Base-by-base conservation (phyloP, 2,113 vertebrate species). In the Vombatus ursinus region DNA sequence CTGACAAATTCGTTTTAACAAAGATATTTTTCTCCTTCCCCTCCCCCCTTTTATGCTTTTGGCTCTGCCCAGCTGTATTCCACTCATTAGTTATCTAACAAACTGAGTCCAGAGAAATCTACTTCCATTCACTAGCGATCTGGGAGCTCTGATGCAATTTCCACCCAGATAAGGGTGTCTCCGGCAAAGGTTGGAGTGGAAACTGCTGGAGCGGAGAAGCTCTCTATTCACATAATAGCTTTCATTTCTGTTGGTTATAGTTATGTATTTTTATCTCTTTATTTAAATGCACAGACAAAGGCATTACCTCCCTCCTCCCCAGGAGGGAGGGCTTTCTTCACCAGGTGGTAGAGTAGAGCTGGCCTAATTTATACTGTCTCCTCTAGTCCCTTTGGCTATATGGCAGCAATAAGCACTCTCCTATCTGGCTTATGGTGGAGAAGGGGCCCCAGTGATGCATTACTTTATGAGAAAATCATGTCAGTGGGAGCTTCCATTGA, bases 1-100 rank as follows among this genome's bases (percentile, higher is more conserved):
- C 97, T 95, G 96, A 98, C 97, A 97, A 97, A 98, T 98, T 98
- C 98, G 97, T 98, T 98, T 98, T 98, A 98, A 99, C 99, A 99
- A 99, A 99, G 99, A 99, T 99, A 97, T 96, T 77, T 98, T 53
- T 97, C 96, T 95, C 61, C 50, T 14, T 95, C 96, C 95, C 0
- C 22, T 93, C 50, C 49, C 61, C 23, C 12, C 25, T 14, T 19
- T 37, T 37, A 37, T 47, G 92, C 93, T 97, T 94, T 96, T 92
- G 97, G 95, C 97, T 95, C 95, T 97, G 98, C 97, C 97, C 93
- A 52, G 77, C 98, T 98, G 96, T 97, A 97, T 99, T 98, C 98
- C 96, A 96, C 97, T 99, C 98, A 98, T 99, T 99, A 99, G 98
- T 98, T 98, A 95, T 98, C 98, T 98, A 98, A 99, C 97, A 97